Base-by-base conservation (phyloP, 2,888 invertebrate species). In the Drosophila nigritarsus region DNA sequence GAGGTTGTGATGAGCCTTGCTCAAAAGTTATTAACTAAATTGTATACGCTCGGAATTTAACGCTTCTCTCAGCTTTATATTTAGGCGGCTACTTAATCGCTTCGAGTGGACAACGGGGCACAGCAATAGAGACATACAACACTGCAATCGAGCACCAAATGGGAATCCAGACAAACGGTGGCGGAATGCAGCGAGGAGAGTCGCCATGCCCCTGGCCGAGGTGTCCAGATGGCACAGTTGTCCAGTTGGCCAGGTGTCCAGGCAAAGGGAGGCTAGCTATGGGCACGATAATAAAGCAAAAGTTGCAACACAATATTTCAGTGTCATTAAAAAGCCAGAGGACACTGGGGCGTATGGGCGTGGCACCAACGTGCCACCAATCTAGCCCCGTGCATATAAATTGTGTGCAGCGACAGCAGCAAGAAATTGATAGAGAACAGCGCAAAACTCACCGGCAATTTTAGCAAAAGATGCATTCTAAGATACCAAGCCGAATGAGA, bases 11-110 rank as follows among this genome's bases (percentile, higher is more conserved):
- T 70, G 83, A 75, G 69, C 78, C 74, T 80, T 85, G 75, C 83
- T 82, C 71, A 75, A 83, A 83, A 83, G 82, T 80, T 83, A 83
- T 83, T 83, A 85, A 85, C 83, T 75, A 85, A 83, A 83, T 84
- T 80, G 85, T 84, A 61, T 70, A 67, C 75, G 63, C 81, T 81
- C 65, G 65, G 78, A 81, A 81, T 69, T 71, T 81, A 81, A 79
- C 73, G 76, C 81, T 45, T 38, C 34, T 62, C 54, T 50, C 30
- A 30, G 59, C 59, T 64, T 65, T 68, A 59, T 73, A 65, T 66
- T 65, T 73, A 61, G 83, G 55, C 65, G 74, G 69, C 67, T 82
- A 85, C 75, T 80, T 83, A 82, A 85, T 83, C 83, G 80, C 80
- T 61, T 63, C 77, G 55, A 77, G 74, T 78, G 40, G 40, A 34